A percentile compares a stretch with the other conserved stretches of the same genome.
Conservation (phyloP, 2,113 vertebrate species). For the Mesocricetus auratus region DNA sequence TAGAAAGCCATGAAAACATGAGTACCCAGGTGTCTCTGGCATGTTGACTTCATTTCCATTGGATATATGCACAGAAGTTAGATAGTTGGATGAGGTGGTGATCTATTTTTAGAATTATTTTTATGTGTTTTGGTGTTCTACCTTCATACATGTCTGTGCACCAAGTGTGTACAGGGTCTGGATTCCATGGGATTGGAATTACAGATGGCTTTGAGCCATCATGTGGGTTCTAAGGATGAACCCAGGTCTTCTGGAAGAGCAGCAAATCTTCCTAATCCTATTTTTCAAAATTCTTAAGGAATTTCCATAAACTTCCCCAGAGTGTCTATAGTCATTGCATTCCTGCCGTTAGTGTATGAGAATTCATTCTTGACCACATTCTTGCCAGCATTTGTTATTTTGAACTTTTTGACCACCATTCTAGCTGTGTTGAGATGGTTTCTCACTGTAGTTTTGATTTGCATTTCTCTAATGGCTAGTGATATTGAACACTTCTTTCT, state of each 20-base stretch:
- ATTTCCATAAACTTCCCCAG: background rate
- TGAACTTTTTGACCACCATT: background rate
- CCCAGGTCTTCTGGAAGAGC: background rate
- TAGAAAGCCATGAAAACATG: background rate
- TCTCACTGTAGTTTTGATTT: background rate
- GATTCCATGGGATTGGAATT: background rate
- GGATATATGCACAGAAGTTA: background rate
- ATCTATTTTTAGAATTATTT: background rate
- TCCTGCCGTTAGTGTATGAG: background rate
- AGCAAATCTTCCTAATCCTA: background rate
- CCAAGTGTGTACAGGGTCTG: background rate
- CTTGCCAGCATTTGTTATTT: background rate
- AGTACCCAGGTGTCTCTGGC: background rate
- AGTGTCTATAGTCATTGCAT: background rate
- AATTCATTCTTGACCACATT: background rate
- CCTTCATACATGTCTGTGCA: background rate
- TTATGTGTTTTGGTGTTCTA: background rate
- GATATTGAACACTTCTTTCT: background rate
- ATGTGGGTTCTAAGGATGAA: background rate
- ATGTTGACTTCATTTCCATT: background rate
- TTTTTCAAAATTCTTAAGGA: background rate
- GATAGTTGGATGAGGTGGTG: background rate
- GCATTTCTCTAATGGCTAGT: background rate
- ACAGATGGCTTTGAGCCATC: background rate
- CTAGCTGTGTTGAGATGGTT: background rate